These are phyloP conservation scores for Vanessa cardui DNA, from an alignment of 2,888 invertebrate species.

Conservation along the genomic window DNA sequence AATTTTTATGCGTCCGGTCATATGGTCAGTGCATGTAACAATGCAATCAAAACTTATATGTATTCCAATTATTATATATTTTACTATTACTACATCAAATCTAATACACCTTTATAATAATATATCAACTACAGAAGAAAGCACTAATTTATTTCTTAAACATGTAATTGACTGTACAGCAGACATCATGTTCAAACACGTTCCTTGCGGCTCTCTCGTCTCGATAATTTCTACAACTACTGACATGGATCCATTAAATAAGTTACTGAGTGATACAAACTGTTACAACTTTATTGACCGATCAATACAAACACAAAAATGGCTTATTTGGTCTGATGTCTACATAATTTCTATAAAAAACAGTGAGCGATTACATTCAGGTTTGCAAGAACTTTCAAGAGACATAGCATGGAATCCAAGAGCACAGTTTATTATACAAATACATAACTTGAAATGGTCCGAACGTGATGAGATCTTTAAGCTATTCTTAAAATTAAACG, in stretches of 20 bases:
- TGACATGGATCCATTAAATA: constrained; percentile 37
- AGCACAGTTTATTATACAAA: constrained; percentile 47
- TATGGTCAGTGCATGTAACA: too few relatives aligned
- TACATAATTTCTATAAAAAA: constrained; percentile 55
- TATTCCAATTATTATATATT: too few relatives aligned
- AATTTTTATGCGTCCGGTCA: too few relatives aligned
- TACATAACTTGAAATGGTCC: constrained; percentile 27
- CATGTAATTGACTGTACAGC: constrained; percentile 15
- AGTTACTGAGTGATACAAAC: constrained; percentile 39
- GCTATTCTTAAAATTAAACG: constrained; percentile 47
- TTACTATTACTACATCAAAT: too few relatives aligned
- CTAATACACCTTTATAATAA: background rate
- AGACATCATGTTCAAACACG: constrained; percentile 10
- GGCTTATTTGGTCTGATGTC: constrained; percentile 47
- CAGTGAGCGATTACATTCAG: constrained; percentile 42
- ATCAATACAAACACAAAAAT: constrained; percentile 43
- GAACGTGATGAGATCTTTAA: constrained; percentile 47
- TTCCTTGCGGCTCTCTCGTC: constrained; percentile 16
- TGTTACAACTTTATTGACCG: constrained; percentile 51
- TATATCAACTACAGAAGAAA: background rate
- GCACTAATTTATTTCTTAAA: background rate
- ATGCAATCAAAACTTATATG: too few relatives aligned
- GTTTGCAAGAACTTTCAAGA: constrained; percentile 47
- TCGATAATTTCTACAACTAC: constrained; percentile 17
- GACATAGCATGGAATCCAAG: constrained; percentile 60